Base-by-base conservation (phyloP, 2,113 vertebrate species). In the Zosterops japonicus region DNA sequence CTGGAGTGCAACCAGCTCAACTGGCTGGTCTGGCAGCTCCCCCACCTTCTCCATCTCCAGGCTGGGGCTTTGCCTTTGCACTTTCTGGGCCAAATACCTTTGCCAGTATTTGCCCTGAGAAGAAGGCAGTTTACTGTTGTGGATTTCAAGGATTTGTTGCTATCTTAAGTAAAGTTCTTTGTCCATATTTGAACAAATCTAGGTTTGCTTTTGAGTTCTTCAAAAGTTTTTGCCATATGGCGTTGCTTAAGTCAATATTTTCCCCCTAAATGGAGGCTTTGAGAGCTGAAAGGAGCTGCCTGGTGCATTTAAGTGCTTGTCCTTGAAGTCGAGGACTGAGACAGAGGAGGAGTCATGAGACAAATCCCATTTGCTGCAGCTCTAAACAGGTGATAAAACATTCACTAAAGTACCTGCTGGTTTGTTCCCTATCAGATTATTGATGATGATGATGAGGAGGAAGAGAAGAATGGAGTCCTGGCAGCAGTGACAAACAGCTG, bases 401-500 rank as follows among this genome's bases (percentile, higher is more conserved):
- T 29, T 23, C 39, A 46, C 50, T 81, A 29, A 64, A 47, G 53
- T 65, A 63, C 31, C 31, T 81, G 24, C 59, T 92, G 27, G 27
- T 95, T 75, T 89, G 35, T 77, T 84, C 95, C 71, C 53, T 76
- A 18, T 67, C 70, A 97, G 97, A 86, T 87, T 47, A 86, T 87
- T 75, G 92, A 95, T 39, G 81, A 77, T 68, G 94, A 96, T 57
- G 97, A 96, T 11, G 80, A 72, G 29, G 97, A 98, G 39, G 98
- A 98, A 21, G 98, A 98, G 65, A 98, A 97, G 95, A 98, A 98
- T 42, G 98, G 98, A 88, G 97, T 98, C 24, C 33, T 99, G 95
- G 98, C 97, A 95, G 98, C 98, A 75, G 97, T 98, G 31, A 78
- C 98, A 81, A 98, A 96, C 33, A 96, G 84, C 25, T 94, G 78